These are phyloP conservation scores for Trachelipus rathkii DNA, from an alignment of 1,140 invertebrate species.

Conservation along the genomic window DNA sequence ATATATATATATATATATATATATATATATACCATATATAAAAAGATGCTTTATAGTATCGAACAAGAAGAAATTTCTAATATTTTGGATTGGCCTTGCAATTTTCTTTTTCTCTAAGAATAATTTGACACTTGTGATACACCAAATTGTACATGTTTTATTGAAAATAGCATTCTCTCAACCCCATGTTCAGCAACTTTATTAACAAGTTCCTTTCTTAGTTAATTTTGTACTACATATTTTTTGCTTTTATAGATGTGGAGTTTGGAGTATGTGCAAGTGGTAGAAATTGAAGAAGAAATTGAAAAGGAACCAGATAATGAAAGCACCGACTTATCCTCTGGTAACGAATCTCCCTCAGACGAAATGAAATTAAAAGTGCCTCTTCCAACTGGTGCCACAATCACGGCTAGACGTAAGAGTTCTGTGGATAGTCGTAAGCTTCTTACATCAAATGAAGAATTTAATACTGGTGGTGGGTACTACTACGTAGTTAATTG, in stretches of 20 bases:
- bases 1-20: constrained; percentile 7
- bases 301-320: constrained; percentile 55
- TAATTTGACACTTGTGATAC: too few relatives aligned
- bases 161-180: too few relatives aligned
- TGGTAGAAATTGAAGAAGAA: constrained; percentile 54
- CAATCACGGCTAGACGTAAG: background rate
- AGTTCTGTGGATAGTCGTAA: background rate
- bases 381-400: background rate
- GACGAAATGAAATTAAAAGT: background rate
- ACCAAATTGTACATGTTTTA: too few relatives aligned
- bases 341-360: background rate
- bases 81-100: too few relatives aligned
- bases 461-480: background rate
- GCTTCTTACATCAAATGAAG: background rate
- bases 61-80: too few relatives aligned
- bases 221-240: background rate
- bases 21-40: background rate
- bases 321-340: constrained; percentile 17
- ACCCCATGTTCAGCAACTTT: too few relatives aligned
- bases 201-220: background rate
- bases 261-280: constrained; percentile 90
- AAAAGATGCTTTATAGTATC: background rate
- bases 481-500: background rate
- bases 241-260: constrained; percentile 69
- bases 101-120: too few relatives aligned